Conservation (phyloP, 37 sponge, comb jelly and placozoan species). For the Hormiphora californensis region DNA sequence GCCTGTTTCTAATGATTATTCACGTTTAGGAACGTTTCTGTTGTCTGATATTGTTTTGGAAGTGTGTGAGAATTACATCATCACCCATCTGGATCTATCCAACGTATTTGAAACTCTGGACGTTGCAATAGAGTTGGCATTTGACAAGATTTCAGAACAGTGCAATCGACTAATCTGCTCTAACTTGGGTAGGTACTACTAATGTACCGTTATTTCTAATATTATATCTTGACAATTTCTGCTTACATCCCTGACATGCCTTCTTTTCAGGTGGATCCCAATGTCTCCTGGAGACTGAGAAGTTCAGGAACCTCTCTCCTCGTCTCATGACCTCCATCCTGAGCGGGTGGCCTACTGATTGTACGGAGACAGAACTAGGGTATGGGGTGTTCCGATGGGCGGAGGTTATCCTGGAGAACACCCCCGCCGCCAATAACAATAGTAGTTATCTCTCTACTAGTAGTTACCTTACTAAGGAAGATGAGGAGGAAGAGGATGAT, state of each 20-base stretch:
- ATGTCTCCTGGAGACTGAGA: background rate
- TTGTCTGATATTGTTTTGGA: background rate
- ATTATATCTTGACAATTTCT: background rate
- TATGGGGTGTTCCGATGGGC: background rate
- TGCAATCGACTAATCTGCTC: constrained; percentile 11
- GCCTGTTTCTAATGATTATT: too few species aligned
- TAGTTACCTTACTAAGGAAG: too few species aligned
- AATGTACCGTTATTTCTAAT: background rate
- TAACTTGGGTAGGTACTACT: constrained; percentile 1
- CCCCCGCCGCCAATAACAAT: background rate
- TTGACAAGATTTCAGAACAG: background rate
- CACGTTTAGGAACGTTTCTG: constrained; percentile 32
- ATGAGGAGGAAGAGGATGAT: background rate
- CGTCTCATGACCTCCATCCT: background rate
- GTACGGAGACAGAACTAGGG: constrained; percentile 12
- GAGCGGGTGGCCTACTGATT: background rate
- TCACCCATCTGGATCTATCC: background rate
- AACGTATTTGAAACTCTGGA: background rate
- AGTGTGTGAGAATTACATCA: background rate
- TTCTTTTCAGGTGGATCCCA: background rate
- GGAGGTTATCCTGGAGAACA: background rate
- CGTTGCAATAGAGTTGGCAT: constrained; percentile 6
- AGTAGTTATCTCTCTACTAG: too few species aligned
- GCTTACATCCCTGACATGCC: background rate
- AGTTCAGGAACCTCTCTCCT: constrained; percentile 15